Conservation (phyloP, 2,888 invertebrate species). For the Cataglyphis albicans region DNA sequence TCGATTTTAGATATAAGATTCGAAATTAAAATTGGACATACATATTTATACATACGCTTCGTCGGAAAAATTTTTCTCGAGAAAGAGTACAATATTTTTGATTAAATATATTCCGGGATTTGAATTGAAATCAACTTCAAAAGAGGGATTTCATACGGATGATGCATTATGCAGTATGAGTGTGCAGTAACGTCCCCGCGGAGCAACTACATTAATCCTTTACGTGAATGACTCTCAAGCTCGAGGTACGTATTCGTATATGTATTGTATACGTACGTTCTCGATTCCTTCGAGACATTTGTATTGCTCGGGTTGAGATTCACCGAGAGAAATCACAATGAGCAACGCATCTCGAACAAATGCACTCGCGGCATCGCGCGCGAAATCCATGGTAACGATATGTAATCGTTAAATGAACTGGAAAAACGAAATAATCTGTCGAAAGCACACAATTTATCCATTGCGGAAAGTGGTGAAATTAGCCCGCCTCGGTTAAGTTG, state of each 20-base stretch:
- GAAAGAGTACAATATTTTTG: neutral
- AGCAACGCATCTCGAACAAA: constrained; percentile 37
- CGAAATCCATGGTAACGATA: neutral
- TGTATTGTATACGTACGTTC: constrained; percentile 25
- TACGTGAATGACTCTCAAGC: constrained; percentile 52
- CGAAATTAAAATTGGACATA: neutral
- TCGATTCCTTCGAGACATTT: constrained; percentile 54
- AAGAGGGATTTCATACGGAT: constrained; percentile 18
- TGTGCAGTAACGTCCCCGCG: constrained; percentile 30
- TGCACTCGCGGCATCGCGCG: neutral
- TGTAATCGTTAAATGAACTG: constrained; percentile 30
- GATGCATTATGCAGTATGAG: constrained; percentile 31
- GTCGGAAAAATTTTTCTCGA: neutral
- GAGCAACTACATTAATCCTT: constrained; percentile 54
- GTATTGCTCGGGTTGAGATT: constrained; percentile 40
- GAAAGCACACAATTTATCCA: constrained; percentile 16
- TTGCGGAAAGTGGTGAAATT: constrained; percentile 16
- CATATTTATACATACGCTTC: neutral
- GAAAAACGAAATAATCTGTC: constrained; percentile 38
- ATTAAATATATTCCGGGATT: neutral
- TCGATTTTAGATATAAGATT: neutral
- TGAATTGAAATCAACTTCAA: constrained; percentile 39
- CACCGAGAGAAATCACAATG: constrained; percentile 35
- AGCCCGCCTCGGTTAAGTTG: constrained; percentile 2
- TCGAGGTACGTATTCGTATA: constrained; percentile 35